Conservation (phyloP, 1,140 invertebrate genomes). For the Eriocheir sinensis region DNA sequence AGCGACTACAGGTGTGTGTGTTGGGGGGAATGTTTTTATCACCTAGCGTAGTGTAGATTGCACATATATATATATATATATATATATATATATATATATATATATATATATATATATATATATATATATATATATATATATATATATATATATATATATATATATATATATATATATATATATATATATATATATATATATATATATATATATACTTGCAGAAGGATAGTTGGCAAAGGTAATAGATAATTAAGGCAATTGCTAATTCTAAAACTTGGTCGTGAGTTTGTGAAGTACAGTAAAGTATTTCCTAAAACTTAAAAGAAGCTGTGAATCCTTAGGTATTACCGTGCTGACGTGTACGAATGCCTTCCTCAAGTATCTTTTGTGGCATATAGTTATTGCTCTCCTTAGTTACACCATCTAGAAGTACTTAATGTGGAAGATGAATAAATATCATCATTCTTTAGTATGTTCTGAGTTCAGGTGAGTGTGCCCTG, state of each 20-base stretch:
- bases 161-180: slow-evolving; percentile 62
- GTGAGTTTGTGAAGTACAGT: slow-evolving; percentile 26
- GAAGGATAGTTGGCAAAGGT: not conserved
- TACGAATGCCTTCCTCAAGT: not conserved
- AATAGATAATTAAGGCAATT: slow-evolving; percentile 29
- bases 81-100: slow-evolving; percentile 60
- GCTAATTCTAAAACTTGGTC: not conserved
- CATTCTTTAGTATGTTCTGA: no score
- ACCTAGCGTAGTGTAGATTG: not conserved
- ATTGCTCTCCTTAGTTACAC: not conserved
- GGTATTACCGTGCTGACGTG: no score
- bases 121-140: slow-evolving; percentile 56
- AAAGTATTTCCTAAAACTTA: no score
- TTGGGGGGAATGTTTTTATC: not conserved
- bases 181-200: slow-evolving; percentile 62
- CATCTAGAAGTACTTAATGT: not conserved
- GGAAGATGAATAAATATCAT: no score
- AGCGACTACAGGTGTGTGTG: slow-evolving; percentile 84
- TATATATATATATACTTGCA: slow-evolving; percentile 39
- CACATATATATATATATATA: not conserved
- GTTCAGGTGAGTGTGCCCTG: no score
- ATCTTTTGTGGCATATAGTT: no score
- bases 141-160: slow-evolving; percentile 58
- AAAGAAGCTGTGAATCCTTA: not conserved
- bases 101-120: slow-evolving; percentile 64